Evolutionary conservation across 2,888 invertebrate genomes (phyloP), one percentile per base, ranked within the genome.

Genomic region (Nipponacmea schrenckii): DNA sequence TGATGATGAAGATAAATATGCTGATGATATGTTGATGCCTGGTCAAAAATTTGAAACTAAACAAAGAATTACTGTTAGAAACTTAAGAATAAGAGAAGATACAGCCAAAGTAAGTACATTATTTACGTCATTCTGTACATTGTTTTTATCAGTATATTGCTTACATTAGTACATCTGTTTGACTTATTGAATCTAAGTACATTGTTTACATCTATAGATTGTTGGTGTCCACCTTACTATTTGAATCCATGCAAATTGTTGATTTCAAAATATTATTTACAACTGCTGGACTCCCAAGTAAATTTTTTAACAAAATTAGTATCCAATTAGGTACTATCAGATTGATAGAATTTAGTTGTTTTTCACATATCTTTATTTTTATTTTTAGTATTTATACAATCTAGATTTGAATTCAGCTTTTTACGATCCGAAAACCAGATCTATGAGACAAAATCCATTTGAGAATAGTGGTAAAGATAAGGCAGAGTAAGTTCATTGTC

Each of bases 21-120:
- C 91, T 27, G 92, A 92, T 78, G 90, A 91, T 78, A 90, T 91
- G 71, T 91, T 91, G 80, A 99, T 99, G 98, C 98, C 99, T 26
- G 98, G 98, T 63, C 98, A 98, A 12, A 98, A 98, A 91, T 98
- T 99, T 66, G 99, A 99, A 86, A 97, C 97, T 4, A 98, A 99
- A 89, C 98, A 99, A 88, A 93, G 99, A 81, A 99, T 99, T 88
- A 99, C 99, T 17, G 98, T 99, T 4, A 91, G 99, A 82, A 99
- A 99, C 91, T 91, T 99, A 80, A 93, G 99, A 83, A 99, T 99
- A 81, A 92, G 99, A 82, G 99, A 99, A 90, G 99, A 99, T 89
- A 98, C 98, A 0, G 99, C 99, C 0, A 99, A 99, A 83, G 89
- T 89, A 79, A 66, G 71, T 65, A 27, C 45, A 10, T 20, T 15